Percentiles rank a stretch among this genome's conserved stretches.
phyloP scores from a whole-genome alignment of 1,140 invertebrate species.

The Gonioctena quinquepunctata region DNA sequence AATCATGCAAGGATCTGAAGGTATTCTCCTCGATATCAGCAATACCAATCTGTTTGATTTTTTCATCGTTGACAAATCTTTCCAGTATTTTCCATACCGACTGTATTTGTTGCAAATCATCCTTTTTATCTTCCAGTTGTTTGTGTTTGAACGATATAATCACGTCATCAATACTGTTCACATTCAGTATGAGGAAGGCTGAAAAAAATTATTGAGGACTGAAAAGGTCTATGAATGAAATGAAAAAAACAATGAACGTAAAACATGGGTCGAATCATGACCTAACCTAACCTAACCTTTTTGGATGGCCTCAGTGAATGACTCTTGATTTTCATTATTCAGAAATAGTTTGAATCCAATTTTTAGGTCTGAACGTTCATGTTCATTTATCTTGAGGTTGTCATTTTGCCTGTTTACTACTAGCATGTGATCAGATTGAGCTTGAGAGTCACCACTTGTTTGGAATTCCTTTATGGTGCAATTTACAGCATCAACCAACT shows the following conservation, averaged over 20 bases:
- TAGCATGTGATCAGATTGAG: slow-evolving; percentile 50
- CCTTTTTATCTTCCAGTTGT: slow-evolving; percentile 58
- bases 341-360: slow-evolving; percentile 69
- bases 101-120: slow-evolving; percentile 67
- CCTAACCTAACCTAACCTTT: slow-evolving; percentile 58
- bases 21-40: slow-evolving; percentile 84
- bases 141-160: slow-evolving; percentile 70
- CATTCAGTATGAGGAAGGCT: slow-evolving; percentile 69
- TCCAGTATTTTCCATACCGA: slow-evolving; percentile 76
- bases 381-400: slow-evolving; percentile 65
- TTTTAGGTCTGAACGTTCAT: slow-evolving; percentile 65
- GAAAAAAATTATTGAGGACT: slow-evolving; percentile 42
- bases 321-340: slow-evolving; percentile 60
- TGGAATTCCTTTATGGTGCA: slow-evolving; percentile 64
- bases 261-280: too few species aligned
- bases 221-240: too few species aligned
- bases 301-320: slow-evolving; percentile 61
- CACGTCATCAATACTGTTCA: slow-evolving; percentile 73
- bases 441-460: slow-evolving; percentile 46
- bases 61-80: slow-evolving; percentile 66
- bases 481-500: slow-evolving; percentile 76
- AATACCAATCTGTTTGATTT: slow-evolving; percentile 78
- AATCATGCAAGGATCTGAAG: slow-evolving; percentile 77
- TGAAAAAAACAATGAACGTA: not conserved
- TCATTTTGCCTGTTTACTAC: slow-evolving; percentile 59